These are phyloP conservation scores for Tapera naevia DNA, from an alignment of 2,797 vertebrate genomes.

Conservation along the genomic window DNA sequence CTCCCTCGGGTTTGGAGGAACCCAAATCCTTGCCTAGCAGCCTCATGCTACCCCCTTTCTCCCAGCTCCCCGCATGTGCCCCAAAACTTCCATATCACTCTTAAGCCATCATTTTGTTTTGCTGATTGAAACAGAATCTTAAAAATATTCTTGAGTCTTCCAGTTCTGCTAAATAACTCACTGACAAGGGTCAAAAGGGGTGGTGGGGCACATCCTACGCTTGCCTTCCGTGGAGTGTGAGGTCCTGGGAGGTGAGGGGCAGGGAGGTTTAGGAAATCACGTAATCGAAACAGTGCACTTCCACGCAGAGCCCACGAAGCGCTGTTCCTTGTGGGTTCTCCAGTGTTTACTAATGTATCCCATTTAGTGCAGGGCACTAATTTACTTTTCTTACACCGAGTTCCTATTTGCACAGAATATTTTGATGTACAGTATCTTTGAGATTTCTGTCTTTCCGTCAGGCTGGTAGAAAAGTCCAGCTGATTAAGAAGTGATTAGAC, in stretches of 20 bases:
- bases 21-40: not conserved
- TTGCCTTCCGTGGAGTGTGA: not conserved
- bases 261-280: not conserved
- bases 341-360: not conserved
- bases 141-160: not conserved
- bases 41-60: not conserved
- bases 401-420: not conserved
- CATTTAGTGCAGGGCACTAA: not conserved
- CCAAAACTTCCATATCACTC: no score
- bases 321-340: not conserved
- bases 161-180: not conserved
- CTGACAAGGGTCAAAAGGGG: not conserved
- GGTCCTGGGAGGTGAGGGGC: not conserved
- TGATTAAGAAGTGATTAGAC: not conserved
- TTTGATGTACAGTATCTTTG: not conserved
- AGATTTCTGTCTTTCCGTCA: not conserved
- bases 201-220: not conserved
- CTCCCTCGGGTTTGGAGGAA: not conserved
- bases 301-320: accelerated
- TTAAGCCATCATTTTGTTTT: not conserved
- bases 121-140: not conserved
- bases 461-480: no score
- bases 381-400: not conserved
- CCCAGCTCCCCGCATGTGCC: accelerated
- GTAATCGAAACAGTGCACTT: accelerated